phyloP scores from a whole-genome alignment of 1,140 invertebrate genomes.

The Latrodectus geometricus region DNA sequence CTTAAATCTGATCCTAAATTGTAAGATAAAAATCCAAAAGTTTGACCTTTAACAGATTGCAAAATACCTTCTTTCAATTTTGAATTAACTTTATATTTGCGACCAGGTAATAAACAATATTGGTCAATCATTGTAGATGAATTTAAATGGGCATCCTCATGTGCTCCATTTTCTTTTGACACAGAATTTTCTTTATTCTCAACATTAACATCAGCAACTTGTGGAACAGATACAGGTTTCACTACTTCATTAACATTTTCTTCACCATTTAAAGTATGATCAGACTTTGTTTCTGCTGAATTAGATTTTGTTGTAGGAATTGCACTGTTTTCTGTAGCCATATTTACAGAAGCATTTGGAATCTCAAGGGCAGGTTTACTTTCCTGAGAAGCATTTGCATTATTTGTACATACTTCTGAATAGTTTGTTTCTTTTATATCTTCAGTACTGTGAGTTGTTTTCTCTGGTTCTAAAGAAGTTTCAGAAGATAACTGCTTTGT shows the following conservation, averaged over 20 bases:
- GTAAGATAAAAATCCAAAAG: constrained; percentile 55
- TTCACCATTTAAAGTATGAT: constrained; percentile 23
- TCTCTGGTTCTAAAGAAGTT: neutral
- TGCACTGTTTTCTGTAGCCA: neutral
- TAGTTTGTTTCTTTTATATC: neutral
- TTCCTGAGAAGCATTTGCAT: constrained; percentile 15
- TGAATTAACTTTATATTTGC: constrained; percentile 56
- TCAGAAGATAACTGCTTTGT: no score
- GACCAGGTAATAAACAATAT: constrained; percentile 36
- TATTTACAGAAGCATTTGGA: neutral
- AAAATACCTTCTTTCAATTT: constrained; percentile 18
- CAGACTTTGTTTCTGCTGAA: neutral
- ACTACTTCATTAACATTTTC: neutral
- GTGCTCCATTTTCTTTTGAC: constrained; percentile 52
- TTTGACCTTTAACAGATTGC: constrained; percentile 31
- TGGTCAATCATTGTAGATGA: constrained; percentile 15
- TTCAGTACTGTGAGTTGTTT: neutral
- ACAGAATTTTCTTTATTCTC: constrained; percentile 16
- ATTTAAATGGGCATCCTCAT: constrained; percentile 19
- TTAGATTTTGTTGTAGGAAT: neutral
- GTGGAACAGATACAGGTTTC: neutral
- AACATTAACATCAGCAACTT: neutral
- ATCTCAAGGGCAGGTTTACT: neutral
- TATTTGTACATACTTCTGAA: neutral
- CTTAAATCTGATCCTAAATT: constrained; percentile 49